Base-by-base conservation (phyloP, 2,797 vertebrate species). In the Pseudomugil gertrudae region DNA sequence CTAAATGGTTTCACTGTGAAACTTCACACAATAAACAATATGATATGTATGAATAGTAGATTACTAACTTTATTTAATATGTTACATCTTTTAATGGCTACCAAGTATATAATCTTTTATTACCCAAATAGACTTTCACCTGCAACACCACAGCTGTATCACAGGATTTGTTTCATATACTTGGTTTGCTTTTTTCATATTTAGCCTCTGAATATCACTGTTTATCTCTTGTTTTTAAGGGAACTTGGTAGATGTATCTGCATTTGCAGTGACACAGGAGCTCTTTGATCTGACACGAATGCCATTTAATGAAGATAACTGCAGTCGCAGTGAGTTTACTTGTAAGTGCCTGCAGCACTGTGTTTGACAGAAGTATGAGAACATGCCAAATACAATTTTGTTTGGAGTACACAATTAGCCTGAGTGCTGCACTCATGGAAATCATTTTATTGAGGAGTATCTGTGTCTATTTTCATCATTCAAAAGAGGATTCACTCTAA, bases 261-360 rank as follows among this genome's bases (percentile, higher is more conserved):
- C 57, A 76, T 69, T 72, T 65, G 43, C 69, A 26, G 69, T 77
- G 79, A 70, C 80, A 84, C 81, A 72, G 57, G 11, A 35, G 60
- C 58, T 74, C 87, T 90, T 88, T 89, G 84, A 90, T 89, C 80
- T 84, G 78, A 87, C 84, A 81, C 29, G 56, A 79, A 67, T 88
- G 84, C 68, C 76, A 85, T 89, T 89, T 87, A 87, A 89, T 84
- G 82, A 88, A 84, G 76, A 85, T 84, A 87, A 82, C 79, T 79
- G 70, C 70, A 80, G 83, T 81, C 45, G 40, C 81, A 79, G 77
- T 63, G 65, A 79, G 74, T 83, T 72, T 81, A 81, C 79, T 83
- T 80, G 84, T 84, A 81, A 79, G 84, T 76, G 83, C 87, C 86
- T 85, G 84, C 84, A 89, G 89, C 87, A 33, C 59, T 78, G 48